Conservation (phyloP, 2,113 vertebrate species). For the Aptenodytes patagonicus region DNA sequence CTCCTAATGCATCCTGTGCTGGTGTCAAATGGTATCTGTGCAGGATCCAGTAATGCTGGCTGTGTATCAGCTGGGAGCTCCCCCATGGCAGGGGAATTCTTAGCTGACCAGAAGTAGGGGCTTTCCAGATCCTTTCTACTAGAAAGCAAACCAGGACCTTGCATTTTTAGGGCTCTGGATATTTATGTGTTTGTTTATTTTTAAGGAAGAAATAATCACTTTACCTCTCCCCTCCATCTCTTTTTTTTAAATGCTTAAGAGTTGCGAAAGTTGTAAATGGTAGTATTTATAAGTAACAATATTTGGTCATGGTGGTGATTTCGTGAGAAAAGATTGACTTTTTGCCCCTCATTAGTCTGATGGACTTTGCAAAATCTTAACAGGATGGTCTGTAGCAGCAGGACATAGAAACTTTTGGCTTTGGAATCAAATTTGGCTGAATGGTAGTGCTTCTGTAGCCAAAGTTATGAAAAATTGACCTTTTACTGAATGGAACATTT, state of each 20-base stretch:
- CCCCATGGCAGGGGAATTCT: neutral
- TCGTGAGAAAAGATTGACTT: constrained; percentile 49
- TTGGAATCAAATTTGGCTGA: constrained; percentile 47
- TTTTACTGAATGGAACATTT: constrained; percentile 55
- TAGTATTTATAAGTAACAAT: neutral
- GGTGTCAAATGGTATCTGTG: constrained; percentile 15
- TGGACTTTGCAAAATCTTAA: constrained; percentile 12
- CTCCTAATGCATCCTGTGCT: constrained; percentile 17
- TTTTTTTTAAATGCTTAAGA: neutral
- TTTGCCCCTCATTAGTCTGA: constrained; percentile 17
- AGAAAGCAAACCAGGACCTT: neutral
- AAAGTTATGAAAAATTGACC: constrained; percentile 63
- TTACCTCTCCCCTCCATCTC: neutral
- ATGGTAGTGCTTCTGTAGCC: constrained; percentile 37
- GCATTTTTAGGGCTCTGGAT: neutral
- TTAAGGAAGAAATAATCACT: neutral
- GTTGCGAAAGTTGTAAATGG: neutral
- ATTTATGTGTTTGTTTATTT: constrained; percentile 3
- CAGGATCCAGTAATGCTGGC: constrained; percentile 12
- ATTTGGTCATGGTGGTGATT: neutral
- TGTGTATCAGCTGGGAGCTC: constrained; percentile 9
- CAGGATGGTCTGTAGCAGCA: neutral
- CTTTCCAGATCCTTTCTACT: constrained; percentile 23
- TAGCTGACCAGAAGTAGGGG: neutral
- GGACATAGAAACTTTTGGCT: constrained; percentile 19